phyloP scores from a whole-genome alignment of 2,888 invertebrate genomes.

The Pocota personata region DNA sequence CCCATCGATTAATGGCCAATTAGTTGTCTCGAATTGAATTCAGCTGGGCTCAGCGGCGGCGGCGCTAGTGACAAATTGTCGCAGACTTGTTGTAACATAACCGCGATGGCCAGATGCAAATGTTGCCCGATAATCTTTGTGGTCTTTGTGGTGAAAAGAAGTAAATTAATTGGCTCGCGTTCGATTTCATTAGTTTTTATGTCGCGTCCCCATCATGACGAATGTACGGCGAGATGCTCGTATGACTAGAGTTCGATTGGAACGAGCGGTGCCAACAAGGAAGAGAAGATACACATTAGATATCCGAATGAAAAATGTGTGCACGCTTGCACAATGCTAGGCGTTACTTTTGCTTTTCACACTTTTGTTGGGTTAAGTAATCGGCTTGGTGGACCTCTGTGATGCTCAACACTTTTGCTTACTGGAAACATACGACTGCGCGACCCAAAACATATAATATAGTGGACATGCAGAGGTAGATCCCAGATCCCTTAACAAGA shows the following conservation, averaged over 20 bases:
- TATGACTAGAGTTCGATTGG: constrained; percentile 22
- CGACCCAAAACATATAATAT: no score
- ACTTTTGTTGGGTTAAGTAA: constrained; percentile 54
- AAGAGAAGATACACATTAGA: constrained; percentile 70
- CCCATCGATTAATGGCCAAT: constrained; percentile 71
- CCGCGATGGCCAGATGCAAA: constrained; percentile 41
- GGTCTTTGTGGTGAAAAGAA: constrained; percentile 15
- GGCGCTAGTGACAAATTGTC: constrained; percentile 61
- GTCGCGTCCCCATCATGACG: constrained; percentile 39
- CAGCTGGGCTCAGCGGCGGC: constrained; percentile 23
- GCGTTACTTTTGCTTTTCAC: constrained; percentile 69
- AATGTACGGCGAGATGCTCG: constrained; percentile 18
- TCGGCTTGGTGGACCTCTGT: constrained; percentile 12
- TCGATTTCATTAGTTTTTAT: constrained; percentile 60
- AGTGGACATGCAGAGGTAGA: background rate
- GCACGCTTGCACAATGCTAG: constrained; percentile 57
- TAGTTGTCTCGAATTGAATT: constrained; percentile 65
- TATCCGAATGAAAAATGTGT: constrained; percentile 68
- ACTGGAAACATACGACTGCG: no score
- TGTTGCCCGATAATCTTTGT: constrained; percentile 24
- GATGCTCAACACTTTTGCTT: background rate
- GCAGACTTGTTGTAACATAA: constrained; percentile 5
- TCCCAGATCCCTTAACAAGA: constrained; percentile 57
- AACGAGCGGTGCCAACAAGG: constrained; percentile 58
- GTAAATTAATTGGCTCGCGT: constrained; percentile 65